Percentiles rank a stretch among this genome's conserved stretches.
These are phyloP conservation scores for Sphenodon punctatus DNA, from an alignment of 2,797 vertebrate species.

Conservation along the genomic window DNA sequence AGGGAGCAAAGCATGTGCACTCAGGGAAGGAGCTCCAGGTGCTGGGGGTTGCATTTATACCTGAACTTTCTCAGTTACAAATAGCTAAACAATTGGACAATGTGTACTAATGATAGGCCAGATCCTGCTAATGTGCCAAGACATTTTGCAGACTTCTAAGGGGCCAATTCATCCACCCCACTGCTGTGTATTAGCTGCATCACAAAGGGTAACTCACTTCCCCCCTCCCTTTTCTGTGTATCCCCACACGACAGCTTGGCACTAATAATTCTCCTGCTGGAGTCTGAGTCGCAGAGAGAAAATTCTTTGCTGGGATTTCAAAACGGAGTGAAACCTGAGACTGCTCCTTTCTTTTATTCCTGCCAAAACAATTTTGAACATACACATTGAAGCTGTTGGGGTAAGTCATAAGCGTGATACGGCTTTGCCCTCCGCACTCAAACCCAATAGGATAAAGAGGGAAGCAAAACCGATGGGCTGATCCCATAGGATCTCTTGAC, in stretches of 20 bases:
- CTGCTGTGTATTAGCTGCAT: no score
- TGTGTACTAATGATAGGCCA: background rate
- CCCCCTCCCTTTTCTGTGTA: background rate
- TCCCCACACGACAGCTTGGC: no score
- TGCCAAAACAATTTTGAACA: background rate
- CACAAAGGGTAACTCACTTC: background rate
- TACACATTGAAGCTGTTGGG: background rate
- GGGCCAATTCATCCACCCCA: no score
- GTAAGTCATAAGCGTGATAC: background rate
- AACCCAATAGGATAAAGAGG: accelerated
- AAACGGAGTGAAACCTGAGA: background rate
- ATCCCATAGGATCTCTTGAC: background rate
- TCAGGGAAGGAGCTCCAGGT: no score
- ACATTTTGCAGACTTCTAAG: no score
- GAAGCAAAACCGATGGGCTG: background rate
- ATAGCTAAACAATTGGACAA: background rate
- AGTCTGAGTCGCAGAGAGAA: accelerated
- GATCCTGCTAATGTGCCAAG: background rate
- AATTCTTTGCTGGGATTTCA: accelerated
- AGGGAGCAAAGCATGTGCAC: no score
- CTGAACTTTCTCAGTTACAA: background rate
- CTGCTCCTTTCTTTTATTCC: background rate
- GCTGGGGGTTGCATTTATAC: no score
- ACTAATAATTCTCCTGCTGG: background rate
- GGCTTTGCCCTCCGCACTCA: background rate